Evolutionary conservation across 2,113 vertebrate species (phyloP).

Genomic region (Bufo bufo): DNA sequence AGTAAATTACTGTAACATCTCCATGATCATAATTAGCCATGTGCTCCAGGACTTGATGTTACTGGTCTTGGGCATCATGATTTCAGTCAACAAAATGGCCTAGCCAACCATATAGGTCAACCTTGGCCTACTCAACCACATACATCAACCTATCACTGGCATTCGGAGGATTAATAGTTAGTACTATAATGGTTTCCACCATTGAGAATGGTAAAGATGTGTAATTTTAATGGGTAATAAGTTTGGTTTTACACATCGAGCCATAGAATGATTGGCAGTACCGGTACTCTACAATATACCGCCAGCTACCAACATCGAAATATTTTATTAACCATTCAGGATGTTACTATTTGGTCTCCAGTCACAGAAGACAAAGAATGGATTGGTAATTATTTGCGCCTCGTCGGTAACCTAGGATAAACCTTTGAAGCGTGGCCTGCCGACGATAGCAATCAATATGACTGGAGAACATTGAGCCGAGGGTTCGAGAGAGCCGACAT

Average conservation of each 20-base stretch:
- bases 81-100: background rate
- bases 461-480: background rate
- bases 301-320: background rate
- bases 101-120: background rate
- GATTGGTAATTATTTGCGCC: conserved; percentile 24
- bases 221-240: background rate
- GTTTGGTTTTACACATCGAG: background rate
- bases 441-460: background rate
- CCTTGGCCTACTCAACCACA: background rate
- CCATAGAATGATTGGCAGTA: background rate
- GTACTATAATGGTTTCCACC: background rate
- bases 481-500: conserved; percentile 24
- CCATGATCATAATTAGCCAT: background rate
- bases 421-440: background rate
- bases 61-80: background rate
- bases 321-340: background rate
- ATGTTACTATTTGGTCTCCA: background rate
- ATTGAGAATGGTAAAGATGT: background rate
- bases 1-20: background rate
- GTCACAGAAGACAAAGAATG: background rate
- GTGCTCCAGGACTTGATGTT: background rate
- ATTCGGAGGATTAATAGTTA: background rate
- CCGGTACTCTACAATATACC: background rate
- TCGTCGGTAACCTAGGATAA: conserved; percentile 10
- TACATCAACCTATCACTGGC: background rate